Base-by-base conservation (phyloP, 2,113 vertebrate species). In the Pterocles orientalis region DNA sequence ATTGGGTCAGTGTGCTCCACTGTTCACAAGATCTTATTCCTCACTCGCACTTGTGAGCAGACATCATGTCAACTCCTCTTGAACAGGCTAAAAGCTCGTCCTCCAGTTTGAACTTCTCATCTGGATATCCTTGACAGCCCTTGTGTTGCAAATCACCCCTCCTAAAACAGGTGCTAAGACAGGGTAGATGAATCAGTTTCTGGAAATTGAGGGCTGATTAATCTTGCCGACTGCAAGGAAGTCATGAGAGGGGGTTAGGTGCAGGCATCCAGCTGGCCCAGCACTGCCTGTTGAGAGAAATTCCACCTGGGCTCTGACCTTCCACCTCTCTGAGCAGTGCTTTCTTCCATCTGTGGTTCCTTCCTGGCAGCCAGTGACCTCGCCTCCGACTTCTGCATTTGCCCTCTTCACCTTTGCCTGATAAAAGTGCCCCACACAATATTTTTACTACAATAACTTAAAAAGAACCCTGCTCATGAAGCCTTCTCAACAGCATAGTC, bases 261-360 rank as follows among this genome's bases (percentile, higher is more conserved):
- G 1, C 20, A 77, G 85, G 83, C 76, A 81, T 86, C 51, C 26
- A 7, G 34, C 85, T 88, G 53, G 62, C 62, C 53, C 39, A 72
- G 53, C 45, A 11, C 57, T 80, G 66, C 87, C 86, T 88, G 64
- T 31, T 83, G 79, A 94, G 86, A 91, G 81, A 71, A 84, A 79
- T 71, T 61, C 89, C 93, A 95, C 94, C 92, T 95, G 86, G 77
- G 53, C 26, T 94, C 65, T 96, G 94, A 94, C 80, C 69, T 86
- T 47, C 77, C 51, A 86, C 43, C 80, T 89, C 72, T 39, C 64
- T 56, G 8, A 86, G 34, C 45, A 20, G 31, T 31, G 61, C 73
- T 76, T 92, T 61, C 77, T 91, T 75, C 80, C 65, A 82, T 71
- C 73, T 91, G 89, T 64, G 26, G 65, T 82, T 95, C 61, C 84